Conservation (phyloP, 2,888 invertebrate genomes). For the Mythimna vitellina region DNA sequence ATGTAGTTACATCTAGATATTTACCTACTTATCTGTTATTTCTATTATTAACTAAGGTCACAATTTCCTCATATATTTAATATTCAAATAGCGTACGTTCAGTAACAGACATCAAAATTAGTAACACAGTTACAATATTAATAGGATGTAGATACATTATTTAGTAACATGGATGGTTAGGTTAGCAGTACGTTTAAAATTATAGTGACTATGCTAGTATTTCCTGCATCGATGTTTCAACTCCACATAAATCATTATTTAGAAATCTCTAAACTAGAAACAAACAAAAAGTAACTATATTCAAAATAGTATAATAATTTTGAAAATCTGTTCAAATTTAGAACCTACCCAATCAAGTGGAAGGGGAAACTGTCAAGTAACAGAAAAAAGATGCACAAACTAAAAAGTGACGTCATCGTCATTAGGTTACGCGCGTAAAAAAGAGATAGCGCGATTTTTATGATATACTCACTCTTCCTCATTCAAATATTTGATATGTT, state of each 20-base stretch:
- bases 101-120: neutral
- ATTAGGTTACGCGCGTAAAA: no score
- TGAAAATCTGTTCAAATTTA: no score
- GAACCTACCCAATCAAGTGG: no score
- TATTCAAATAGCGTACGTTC: neutral
- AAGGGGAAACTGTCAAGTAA: no score
- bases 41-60: neutral
- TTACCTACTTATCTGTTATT: no score
- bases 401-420: no score
- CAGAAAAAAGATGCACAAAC: no score
- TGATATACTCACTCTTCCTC: no score
- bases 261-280: slow-evolving; percentile 9
- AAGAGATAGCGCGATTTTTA: no score
- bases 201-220: slow-evolving; percentile 1
- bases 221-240: slow-evolving; percentile 14
- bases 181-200: slow-evolving; percentile 16
- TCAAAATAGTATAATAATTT: no score
- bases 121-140: neutral
- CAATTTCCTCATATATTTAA: neutral
- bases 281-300: neutral
- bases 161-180: neutral
- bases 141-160: neutral
- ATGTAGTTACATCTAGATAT: no score
- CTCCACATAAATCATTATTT: slow-evolving; percentile 22
- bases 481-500: no score